Conservation (phyloP, 2,888 invertebrate genomes). For the Branchipolynoe longqiensis region DNA sequence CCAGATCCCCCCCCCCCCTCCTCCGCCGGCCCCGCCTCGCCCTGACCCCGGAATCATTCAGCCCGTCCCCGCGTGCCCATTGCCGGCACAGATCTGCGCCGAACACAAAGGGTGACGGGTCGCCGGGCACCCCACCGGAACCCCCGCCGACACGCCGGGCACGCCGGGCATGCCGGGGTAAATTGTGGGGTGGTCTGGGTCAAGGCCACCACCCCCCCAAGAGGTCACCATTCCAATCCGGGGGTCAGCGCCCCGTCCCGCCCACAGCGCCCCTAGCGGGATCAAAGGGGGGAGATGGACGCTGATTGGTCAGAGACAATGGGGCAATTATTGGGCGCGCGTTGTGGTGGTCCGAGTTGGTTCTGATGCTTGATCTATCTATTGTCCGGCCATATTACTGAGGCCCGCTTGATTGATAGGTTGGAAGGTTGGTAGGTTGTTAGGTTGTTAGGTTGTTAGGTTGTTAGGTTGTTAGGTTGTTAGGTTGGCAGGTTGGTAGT, state of each 20-base stretch:
- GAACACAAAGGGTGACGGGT: slow-evolving; percentile 16
- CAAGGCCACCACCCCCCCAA: neutral
- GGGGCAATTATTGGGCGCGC: slow-evolving; percentile 41
- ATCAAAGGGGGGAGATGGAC: slow-evolving; percentile 48
- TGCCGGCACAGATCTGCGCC: slow-evolving; percentile 5
- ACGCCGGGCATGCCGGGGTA: slow-evolving; percentile 24
- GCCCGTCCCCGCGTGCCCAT: slow-evolving; percentile 15
- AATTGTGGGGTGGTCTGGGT: slow-evolving; percentile 15
- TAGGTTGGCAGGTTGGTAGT: too few relatives aligned
- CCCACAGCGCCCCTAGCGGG: neutral
- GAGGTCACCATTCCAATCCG: slow-evolving; percentile 46
- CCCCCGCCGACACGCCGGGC: neutral
- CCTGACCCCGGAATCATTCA: slow-evolving; percentile 20
- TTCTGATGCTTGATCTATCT: slow-evolving; percentile 22
- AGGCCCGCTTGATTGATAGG: neutral
- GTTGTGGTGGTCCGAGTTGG: slow-evolving; percentile 16
- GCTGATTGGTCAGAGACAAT: slow-evolving; percentile 49
- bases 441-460: too few relatives aligned
- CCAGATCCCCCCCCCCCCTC: neutral
- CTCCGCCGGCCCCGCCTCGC: neutral
- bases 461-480: too few relatives aligned
- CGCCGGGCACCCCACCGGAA: neutral
- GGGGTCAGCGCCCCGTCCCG: slow-evolving; percentile 32
- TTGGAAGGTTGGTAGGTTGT: neutral
- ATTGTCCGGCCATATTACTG: slow-evolving; percentile 38